phyloP scores from a whole-genome alignment of 2,888 invertebrate genomes.

The Drosophila mulleri region DNA sequence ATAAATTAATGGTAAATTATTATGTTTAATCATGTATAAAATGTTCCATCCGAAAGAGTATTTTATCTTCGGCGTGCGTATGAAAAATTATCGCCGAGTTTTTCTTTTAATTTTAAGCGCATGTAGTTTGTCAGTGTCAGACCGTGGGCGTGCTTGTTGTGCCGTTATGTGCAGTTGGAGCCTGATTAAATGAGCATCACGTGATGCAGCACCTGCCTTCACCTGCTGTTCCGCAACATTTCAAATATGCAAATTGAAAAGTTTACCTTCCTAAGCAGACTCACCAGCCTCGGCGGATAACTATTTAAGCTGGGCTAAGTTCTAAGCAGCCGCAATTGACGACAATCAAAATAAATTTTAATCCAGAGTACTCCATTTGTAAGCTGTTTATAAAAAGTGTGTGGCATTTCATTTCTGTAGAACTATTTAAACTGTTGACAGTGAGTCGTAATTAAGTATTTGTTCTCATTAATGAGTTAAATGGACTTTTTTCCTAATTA shows the following conservation, averaged over 20 bases:
- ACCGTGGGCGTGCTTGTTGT: conserved; percentile 27
- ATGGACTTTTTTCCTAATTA: no score
- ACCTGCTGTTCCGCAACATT: conserved; percentile 23
- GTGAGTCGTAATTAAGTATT: not conserved
- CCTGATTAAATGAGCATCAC: conserved; percentile 63
- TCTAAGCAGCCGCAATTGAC: conserved; percentile 6
- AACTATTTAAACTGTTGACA: not conserved
- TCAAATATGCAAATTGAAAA: conserved; percentile 68
- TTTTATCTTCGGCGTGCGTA: not conserved
- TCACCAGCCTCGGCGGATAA: not conserved
- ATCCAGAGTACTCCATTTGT: not conserved
- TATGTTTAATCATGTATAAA: no score
- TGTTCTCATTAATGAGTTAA: not conserved
- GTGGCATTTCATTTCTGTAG: not conserved
- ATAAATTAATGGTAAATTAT: no score
- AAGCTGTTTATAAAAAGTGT: not conserved
- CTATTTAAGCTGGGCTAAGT: conserved; percentile 6
- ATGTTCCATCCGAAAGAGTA: not conserved
- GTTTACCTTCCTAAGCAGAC: conserved; percentile 5
- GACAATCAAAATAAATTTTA: conserved; percentile 6
- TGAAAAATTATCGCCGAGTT: not conserved
- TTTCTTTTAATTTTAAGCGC: conserved; percentile 59
- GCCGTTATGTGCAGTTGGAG: conserved; percentile 26
- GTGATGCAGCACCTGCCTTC: conserved; percentile 41
- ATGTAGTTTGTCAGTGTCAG: conserved; percentile 45